These are phyloP conservation scores for Papilio helenus DNA, from an alignment of 1,140 invertebrate genomes.

Conservation along the genomic window DNA sequence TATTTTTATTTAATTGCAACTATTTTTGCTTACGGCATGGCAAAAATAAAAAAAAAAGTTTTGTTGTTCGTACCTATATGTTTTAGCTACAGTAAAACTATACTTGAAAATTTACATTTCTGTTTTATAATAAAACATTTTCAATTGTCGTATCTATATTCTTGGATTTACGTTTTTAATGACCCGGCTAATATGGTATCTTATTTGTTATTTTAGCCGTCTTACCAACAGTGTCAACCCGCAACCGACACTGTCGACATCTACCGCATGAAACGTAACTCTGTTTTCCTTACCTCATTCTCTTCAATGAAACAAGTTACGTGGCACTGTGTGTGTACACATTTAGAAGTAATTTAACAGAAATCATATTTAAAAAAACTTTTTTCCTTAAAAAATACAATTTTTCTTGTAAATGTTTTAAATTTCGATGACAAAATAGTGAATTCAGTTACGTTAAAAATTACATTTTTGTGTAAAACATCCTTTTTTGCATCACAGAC, in stretches of 20 bases:
- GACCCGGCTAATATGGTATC: neutral
- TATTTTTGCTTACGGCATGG: neutral
- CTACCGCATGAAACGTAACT: slow-evolving; percentile 8
- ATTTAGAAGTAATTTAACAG: neutral
- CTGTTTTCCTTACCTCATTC: slow-evolving; percentile 12
- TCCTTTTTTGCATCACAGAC: neutral
- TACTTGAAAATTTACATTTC: too few relatives aligned
- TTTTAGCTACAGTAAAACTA: too few relatives aligned
- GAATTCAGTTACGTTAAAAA: too few relatives aligned
- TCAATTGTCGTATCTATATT: neutral
- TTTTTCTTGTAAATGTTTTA: too few relatives aligned
- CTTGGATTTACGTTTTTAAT: neutral
- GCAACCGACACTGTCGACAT: neutral
- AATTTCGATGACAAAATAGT: too few relatives aligned
- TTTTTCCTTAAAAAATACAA: too few relatives aligned
- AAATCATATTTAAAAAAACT: too few relatives aligned
- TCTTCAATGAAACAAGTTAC: slow-evolving; percentile 7
- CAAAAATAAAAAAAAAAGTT: neutral
- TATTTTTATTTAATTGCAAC: neutral
- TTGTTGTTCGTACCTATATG: too few relatives aligned
- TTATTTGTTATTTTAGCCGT: neutral
- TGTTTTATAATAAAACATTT: too few relatives aligned
- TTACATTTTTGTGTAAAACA: neutral
- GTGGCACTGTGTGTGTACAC: neutral
- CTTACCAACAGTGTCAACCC: neutral